Evolutionary conservation across 2,113 vertebrate genomes (phyloP).

Genomic region (Aldabrachelys gigantea): DNA sequence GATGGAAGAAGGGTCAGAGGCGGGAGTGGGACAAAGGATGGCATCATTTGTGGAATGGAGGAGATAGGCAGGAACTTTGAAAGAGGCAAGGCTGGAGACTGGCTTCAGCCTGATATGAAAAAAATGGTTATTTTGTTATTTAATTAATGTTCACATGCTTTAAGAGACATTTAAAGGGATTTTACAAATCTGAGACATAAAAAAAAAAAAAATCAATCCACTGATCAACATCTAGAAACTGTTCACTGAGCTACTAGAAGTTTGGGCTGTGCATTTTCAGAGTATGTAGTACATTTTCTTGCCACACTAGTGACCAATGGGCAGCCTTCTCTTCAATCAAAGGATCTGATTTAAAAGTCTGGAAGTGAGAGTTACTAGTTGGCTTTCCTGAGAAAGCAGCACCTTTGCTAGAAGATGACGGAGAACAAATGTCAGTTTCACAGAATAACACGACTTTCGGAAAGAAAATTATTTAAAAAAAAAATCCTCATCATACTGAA

Average conservation of each 20-base stretch:
- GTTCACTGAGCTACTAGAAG: slow-evolving; percentile 15
- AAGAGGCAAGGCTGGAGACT: background rate
- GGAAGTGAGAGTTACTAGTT: slow-evolving; percentile 59
- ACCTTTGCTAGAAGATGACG: slow-evolving; percentile 55
- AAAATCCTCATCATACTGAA: background rate
- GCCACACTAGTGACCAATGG: slow-evolving; percentile 37
- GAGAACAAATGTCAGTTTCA: slow-evolving; percentile 38
- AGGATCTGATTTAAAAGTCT: slow-evolving; percentile 59
- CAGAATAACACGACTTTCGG: slow-evolving; percentile 49
- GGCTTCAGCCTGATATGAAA: background rate
- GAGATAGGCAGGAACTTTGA: background rate
- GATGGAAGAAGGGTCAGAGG: background rate
- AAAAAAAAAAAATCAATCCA: background rate
- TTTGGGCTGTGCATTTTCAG: background rate
- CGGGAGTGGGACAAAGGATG: background rate
- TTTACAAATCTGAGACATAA: slow-evolving; percentile 18
- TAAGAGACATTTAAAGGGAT: background rate
- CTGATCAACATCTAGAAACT: background rate
- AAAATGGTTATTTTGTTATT: background rate
- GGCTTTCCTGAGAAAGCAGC: slow-evolving; percentile 49
- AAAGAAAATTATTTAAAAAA: slow-evolving; percentile 22
- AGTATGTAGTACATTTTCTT: slow-evolving; percentile 7
- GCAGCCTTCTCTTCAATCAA: slow-evolving; percentile 13
- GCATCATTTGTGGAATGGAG: background rate
- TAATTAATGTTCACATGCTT: background rate